Conservation (phyloP, 2,797 vertebrate genomes). For the Siniperca undulata region DNA sequence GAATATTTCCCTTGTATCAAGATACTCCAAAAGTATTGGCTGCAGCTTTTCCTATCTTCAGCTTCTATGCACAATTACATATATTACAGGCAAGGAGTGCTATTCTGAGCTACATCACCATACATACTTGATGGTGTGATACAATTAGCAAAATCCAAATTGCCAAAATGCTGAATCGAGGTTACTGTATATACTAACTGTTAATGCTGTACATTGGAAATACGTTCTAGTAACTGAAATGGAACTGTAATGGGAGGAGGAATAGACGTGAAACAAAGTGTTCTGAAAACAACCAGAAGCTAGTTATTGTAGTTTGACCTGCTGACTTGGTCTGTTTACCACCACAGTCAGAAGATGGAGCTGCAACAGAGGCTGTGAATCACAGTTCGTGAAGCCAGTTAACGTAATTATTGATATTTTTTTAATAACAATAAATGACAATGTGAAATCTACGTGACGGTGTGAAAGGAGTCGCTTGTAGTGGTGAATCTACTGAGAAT, state of each 20-base stretch:
- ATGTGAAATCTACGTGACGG: background rate
- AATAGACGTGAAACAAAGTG: too few relatives aligned
- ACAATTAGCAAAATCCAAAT: background rate
- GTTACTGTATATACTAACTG: background rate
- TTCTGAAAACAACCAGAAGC: too few relatives aligned
- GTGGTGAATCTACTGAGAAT: background rate
- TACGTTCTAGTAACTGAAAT: background rate
- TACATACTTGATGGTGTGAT: background rate
- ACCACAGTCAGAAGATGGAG: too few relatives aligned
- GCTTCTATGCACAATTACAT: background rate
- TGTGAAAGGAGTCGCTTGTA: too few relatives aligned
- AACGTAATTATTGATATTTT: background rate
- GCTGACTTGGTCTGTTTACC: too few relatives aligned
- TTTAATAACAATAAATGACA: background rate
- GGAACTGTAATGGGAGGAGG: background rate
- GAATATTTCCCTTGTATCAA: background rate
- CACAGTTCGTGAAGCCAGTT: too few relatives aligned
- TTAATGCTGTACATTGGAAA: background rate
- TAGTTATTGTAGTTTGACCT: too few relatives aligned
- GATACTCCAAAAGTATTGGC: background rate
- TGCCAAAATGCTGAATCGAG: background rate
- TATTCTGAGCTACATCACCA: background rate
- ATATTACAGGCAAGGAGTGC: background rate
- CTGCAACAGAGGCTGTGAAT: too few relatives aligned
- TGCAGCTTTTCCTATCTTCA: background rate